Base-by-base conservation (phyloP, 2,113 vertebrate species). In the Pontoporia blainvillei region DNA sequence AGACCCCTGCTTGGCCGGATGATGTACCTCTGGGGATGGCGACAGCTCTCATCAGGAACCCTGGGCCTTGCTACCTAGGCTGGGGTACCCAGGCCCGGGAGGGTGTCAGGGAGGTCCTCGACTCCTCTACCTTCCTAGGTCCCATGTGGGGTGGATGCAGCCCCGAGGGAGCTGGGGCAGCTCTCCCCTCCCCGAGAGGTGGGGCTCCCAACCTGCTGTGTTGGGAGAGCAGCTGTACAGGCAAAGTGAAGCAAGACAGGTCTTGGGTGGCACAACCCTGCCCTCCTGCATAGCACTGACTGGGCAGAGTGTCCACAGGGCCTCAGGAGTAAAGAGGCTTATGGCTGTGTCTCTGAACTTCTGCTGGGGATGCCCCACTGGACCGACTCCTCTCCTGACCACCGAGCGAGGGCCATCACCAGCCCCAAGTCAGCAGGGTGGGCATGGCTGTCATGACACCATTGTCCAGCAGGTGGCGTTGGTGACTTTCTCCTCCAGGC, bases 1-100 rank as follows among this genome's bases (percentile, higher is more conserved):
- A 99, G 99, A 96, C 98, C 99, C 10, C 97, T 98, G 67, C 98
- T 98, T 0, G 98, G 98, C 72, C 97, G 97, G 20, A 97, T 97
- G 90, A 97, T 98, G 78, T 99, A 98, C 81, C 95, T 94, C 75
- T 98, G 95, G 91, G 71, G n/a, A 76, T 13, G 1, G 13, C 4
- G 49, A 31, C 64, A 18, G 17, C 78, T 29, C 6, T 75, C 14
- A 3, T 31, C 41, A 20, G 44, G 52, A 69, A 44, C 59, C 8
- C 49, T 0, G 6, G 17, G 64, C 29, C 34, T 90, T 13, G 71
- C 46, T 5, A 17, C 27, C 20, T 69, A 14, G 83, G 76, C 59
- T 29, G 41, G n/a, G 34, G 29, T 20, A 17, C 66, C 36, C n/a
- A 67, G 64, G 49, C 71, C 86, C 14, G 31, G 54, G 14, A 18